phyloP scores from a whole-genome alignment of 2,797 vertebrate genomes.

The Zalophus californianus region DNA sequence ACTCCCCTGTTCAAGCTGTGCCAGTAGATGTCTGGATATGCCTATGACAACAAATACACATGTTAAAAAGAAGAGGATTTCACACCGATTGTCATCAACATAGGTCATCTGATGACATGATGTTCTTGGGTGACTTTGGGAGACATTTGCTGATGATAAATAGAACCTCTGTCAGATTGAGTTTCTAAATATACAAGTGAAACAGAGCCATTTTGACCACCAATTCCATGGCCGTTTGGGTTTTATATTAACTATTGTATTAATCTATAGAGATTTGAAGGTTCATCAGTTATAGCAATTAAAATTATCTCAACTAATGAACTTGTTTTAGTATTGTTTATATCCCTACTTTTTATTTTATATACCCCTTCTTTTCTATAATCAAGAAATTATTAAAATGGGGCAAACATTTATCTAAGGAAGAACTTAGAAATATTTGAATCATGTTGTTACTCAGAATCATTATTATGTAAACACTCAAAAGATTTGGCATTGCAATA shows the following conservation, averaged over 20 bases:
- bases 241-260: not conserved
- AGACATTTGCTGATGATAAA: not conserved
- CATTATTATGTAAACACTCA: not conserved
- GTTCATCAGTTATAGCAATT: not conserved
- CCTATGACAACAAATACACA: fast-evolving
- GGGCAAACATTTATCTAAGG: not conserved
- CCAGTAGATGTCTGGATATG: not conserved
- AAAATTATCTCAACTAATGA: not conserved
- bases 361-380: not conserved
- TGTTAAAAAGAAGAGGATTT: not conserved
- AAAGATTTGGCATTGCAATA: not conserved
- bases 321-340: not conserved
- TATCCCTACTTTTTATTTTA: not conserved
- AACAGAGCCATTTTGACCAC: no score
- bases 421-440: not conserved
- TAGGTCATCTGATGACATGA: no score
- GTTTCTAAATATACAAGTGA: not conserved
- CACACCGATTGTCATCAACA: not conserved
- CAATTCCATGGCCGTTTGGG: not conserved
- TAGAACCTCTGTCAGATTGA: fast-evolving
- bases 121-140: not conserved
- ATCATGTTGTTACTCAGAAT: not conserved
- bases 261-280: not conserved
- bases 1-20: not conserved
- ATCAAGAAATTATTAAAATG: not conserved